Evolutionary conservation across 2,888 invertebrate genomes (phyloP).

Genomic region (Drosophila recens): DNA sequence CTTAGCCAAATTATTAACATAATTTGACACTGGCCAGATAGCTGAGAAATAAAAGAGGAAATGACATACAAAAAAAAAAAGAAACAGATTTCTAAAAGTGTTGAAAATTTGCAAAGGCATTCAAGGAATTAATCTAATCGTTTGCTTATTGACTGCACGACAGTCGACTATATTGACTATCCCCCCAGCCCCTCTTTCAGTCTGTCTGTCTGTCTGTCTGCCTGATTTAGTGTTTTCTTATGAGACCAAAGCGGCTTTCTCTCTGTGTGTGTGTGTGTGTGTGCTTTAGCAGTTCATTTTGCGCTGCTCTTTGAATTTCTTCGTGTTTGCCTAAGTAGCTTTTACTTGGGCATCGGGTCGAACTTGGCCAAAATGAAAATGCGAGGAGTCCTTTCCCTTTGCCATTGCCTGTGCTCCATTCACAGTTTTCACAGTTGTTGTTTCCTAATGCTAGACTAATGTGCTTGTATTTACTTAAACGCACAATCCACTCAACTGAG

Average conservation of each 20-base stretch:
- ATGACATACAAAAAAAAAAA: slow-evolving; percentile 1
- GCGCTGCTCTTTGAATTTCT: slow-evolving; percentile 47
- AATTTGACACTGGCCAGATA: slow-evolving; percentile 31
- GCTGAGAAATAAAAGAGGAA: neutral
- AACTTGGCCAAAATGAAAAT: slow-evolving; percentile 29
- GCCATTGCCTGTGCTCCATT: neutral
- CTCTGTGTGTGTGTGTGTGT: slow-evolving; percentile 1
- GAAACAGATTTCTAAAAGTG: slow-evolving; percentile 45
- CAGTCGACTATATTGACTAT: neutral
- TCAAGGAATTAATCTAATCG: slow-evolving; percentile 43
- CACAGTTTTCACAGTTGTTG: slow-evolving; percentile 18
- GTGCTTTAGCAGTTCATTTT: slow-evolving; percentile 45
- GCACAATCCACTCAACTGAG: slow-evolving; percentile 25
- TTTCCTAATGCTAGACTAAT: slow-evolving; percentile 55
- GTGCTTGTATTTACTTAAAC: slow-evolving; percentile 78
- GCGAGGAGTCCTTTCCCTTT: slow-evolving; percentile 26
- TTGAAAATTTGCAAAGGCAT: slow-evolving; percentile 48
- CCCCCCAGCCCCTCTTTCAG: neutral
- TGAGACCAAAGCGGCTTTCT: slow-evolving; percentile 43
- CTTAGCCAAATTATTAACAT: slow-evolving; percentile 41
- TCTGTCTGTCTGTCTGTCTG: slow-evolving; percentile 1
- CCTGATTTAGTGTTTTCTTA: slow-evolving; percentile 39
- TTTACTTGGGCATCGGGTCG: slow-evolving; percentile 27
- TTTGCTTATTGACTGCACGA: slow-evolving; percentile 38
- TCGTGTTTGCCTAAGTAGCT: slow-evolving; percentile 56